Base-by-base conservation (phyloP, 2,797 vertebrate species). In the Poeciliopsis infans region DNA sequence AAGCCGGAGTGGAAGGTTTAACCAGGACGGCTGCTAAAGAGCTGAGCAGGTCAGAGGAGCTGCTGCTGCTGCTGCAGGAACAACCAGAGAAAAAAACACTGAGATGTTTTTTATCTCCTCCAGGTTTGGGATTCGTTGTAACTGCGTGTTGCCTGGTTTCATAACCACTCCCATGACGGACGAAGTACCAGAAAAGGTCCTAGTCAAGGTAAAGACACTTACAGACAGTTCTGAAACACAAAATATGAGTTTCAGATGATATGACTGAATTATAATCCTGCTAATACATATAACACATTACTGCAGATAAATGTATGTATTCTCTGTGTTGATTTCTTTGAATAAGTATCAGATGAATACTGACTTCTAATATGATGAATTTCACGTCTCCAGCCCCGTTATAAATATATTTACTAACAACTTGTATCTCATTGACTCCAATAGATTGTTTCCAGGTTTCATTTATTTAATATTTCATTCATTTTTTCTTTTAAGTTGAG, bases 101-200 rank as follows among this genome's bases (percentile, higher is more conserved):
- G 7, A 59, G 39, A 41, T 41, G 39, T 41, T 41, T 39, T 28
- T 46, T 76, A 7, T 70, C 1, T 36, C 20, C 13, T 68, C 43
- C 90, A 98, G 97, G 94, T 96, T 95, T 72, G 95, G 96, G 59
- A 97, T 98, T 81, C 94, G 97, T 6, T 97, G 97, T 91, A 97
- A 98, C 85, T 95, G 95, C 16, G 95, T 98, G 74, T 88, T 98
- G 45, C 97, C 97, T 0, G 97, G 97, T 0, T 97, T 97, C 83
- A 96, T 97, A 76, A 53, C 76, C 41, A 97, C 97, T 36, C 96
- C 97, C 11, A 98, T 98, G 97, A 97, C 96, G 0, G 96, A 96
- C 31, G 95, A 96, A 91, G 93, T 98, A 5, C 97, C 97, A 72
- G 94, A 97, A 85, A 97, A 96, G 80, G 96, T 97, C 55, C 89